Conservation (phyloP, 1,140 invertebrate species). For the Meloidogyne hapla region DNA sequence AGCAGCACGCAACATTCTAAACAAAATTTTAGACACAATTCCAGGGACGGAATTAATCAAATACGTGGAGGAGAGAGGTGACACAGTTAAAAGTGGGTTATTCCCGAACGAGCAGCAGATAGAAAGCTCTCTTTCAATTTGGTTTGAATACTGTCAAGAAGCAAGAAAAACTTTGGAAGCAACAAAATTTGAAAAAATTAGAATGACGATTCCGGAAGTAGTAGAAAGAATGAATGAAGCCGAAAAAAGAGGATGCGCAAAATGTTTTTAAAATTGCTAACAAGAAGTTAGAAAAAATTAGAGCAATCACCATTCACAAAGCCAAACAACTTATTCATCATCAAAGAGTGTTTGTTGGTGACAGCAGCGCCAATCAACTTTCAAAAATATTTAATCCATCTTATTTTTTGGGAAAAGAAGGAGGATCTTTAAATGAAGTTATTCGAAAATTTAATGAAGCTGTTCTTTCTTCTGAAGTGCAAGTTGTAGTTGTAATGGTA, state of each 20-base stretch:
- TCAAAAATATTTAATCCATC: background rate
- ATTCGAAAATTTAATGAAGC: slow-evolving; percentile 6
- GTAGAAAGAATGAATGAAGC: background rate
- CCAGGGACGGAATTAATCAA: background rate
- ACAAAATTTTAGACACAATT: background rate
- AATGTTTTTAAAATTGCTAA: background rate
- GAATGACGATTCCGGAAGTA: background rate
- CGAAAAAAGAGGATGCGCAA: background rate
- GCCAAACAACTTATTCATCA: background rate
- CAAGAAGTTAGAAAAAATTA: background rate
- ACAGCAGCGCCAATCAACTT: background rate
- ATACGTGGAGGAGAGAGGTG: background rate
- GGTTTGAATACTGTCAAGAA: slow-evolving; percentile 1
- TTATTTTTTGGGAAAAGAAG: background rate
- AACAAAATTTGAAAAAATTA: background rate
- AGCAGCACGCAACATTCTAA: background rate
- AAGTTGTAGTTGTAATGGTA: background rate
- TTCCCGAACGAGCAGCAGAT: background rate
- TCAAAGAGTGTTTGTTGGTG: background rate
- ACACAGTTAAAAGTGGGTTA: slow-evolving; percentile 5
- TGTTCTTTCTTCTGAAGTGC: background rate
- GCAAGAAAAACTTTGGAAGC: background rate
- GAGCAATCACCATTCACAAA: background rate
- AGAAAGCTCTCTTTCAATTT: background rate
- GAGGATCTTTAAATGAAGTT: background rate